Evolutionary conservation across 2,113 vertebrate genomes (phyloP).

Genomic region (Odocoileus hemionus): DNA sequence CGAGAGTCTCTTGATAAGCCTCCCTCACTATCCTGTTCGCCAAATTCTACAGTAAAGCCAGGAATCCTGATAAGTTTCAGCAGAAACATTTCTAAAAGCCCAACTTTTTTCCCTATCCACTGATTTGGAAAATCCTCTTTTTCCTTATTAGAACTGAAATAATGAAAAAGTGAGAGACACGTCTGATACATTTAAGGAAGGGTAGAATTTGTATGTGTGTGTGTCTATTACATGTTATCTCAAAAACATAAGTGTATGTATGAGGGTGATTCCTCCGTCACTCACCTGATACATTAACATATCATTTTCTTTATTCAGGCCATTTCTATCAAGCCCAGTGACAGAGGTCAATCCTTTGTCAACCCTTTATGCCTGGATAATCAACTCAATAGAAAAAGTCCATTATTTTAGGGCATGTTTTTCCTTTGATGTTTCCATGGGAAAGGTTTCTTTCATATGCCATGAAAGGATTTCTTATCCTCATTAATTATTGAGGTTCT

Average conservation of each 20-base stretch:
- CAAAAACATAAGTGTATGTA: neutral
- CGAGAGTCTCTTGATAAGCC: neutral
- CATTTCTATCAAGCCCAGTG: neutral
- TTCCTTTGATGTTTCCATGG: neutral
- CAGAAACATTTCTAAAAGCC: conserved; percentile 19
- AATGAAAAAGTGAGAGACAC: conserved; percentile 27
- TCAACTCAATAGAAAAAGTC: neutral
- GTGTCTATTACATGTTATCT: neutral
- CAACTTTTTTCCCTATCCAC: neutral
- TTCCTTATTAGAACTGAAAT: conserved; percentile 41
- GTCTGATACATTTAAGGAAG: neutral
- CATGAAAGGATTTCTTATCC: conserved; percentile 24
- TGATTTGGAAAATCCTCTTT: conserved; percentile 48
- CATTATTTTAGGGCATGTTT: conserved; percentile 34
- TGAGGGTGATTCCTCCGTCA: neutral
- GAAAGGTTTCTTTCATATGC: neutral
- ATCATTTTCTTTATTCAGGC: conserved; percentile 4
- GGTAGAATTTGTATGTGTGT: neutral
- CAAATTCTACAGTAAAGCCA: neutral
- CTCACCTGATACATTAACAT: neutral
- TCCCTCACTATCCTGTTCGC: neutral
- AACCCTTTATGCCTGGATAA: conserved; percentile 1
- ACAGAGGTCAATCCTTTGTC: neutral
- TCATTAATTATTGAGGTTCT: conserved; percentile 30
- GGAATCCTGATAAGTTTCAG: neutral